Evolutionary conservation across 2,888 invertebrate genomes (phyloP).

Genomic region (Anthrax anthrax): DNA sequence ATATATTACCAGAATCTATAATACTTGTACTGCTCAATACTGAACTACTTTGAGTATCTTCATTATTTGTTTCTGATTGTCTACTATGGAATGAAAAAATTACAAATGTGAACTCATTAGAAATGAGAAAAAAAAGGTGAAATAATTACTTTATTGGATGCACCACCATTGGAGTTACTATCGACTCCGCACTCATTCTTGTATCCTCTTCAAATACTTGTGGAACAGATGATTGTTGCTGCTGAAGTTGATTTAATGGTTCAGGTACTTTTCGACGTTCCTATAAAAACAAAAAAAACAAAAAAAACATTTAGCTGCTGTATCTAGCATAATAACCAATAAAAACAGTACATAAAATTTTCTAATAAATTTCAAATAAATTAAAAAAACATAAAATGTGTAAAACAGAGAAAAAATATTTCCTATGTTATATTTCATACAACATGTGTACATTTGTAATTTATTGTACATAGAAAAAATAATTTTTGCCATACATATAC

Average conservation of each 20-base stretch:
- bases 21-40: slow-evolving; percentile 48
- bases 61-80: slow-evolving; percentile 30
- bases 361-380: no score
- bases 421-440: no score
- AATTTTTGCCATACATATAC: no score
- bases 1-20: slow-evolving; percentile 18
- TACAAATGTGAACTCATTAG: background rate
- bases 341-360: no score
- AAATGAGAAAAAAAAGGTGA: background rate
- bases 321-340: no score
- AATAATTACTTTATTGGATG: background rate
- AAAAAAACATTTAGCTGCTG: no score
- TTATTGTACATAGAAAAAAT: no score
- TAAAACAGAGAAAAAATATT: no score
- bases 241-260: slow-evolving; percentile 35
- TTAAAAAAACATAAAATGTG: no score
- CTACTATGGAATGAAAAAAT: slow-evolving; percentile 11
- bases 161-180: slow-evolving; percentile 10
- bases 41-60: slow-evolving; percentile 66
- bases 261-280: slow-evolving; percentile 19
- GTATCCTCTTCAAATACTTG: slow-evolving; percentile 59
- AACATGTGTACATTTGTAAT: no score
- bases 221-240: slow-evolving; percentile 34
- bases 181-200: slow-evolving; percentile 56
- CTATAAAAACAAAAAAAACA: slow-evolving; percentile 7